Conservation (phyloP, 2,888 invertebrate species). For the Nomada flava region DNA sequence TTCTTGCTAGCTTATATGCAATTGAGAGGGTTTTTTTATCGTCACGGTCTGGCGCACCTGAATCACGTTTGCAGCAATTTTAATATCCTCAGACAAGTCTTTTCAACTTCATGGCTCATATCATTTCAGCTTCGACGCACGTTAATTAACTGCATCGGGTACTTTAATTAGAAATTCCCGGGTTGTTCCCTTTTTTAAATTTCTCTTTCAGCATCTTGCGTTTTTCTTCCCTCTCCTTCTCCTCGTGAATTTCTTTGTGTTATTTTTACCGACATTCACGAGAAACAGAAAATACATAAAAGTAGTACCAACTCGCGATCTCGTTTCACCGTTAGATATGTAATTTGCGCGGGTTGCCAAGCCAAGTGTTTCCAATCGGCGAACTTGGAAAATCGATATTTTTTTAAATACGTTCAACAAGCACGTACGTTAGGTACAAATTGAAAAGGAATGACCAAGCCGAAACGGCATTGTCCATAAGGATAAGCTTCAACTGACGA, state of each 20-base stretch:
- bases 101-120: background rate
- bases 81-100: background rate
- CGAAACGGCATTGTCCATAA: slow-evolving; percentile 24
- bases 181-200: background rate
- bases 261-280: background rate
- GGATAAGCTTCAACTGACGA: slow-evolving; percentile 5
- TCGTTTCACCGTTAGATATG: background rate
- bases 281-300: background rate
- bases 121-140: background rate
- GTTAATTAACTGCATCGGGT: background rate
- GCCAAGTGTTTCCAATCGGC: background rate
- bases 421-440: background rate
- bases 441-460: background rate
- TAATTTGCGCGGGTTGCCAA: slow-evolving; percentile 1
- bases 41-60: slow-evolving; percentile 25
- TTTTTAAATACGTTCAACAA: background rate
- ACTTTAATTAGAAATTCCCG: background rate
- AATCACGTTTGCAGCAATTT: slow-evolving; percentile 34
- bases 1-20: background rate
- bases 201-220: background rate
- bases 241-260: background rate
- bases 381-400: background rate
- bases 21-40: slow-evolving; percentile 5
- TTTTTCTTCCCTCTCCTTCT: background rate
- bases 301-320: background rate